Percentiles rank a stretch among this genome's conserved stretches.
Evolutionary conservation across 2,113 vertebrate species (phyloP).

Genomic region (Sinocyclocheilus anshuiensis): DNA sequence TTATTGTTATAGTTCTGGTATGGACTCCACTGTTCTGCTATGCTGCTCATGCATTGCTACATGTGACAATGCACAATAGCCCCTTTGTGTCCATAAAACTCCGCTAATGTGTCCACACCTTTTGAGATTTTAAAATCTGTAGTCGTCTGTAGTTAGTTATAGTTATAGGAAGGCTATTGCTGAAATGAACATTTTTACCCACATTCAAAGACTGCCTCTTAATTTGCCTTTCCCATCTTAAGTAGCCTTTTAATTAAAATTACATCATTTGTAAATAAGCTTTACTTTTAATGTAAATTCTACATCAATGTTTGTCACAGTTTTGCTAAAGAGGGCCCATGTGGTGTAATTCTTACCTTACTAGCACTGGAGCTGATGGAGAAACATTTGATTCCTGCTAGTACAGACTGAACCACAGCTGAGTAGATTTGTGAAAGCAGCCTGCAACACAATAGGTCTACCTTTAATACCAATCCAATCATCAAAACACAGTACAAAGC

Average conservation of each 20-base stretch:
- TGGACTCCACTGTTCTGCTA: no score
- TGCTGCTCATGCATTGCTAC: no score
- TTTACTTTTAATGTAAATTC: not conserved
- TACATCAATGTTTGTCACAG: not conserved
- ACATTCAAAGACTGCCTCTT: not conserved
- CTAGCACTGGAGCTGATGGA: conserved; percentile 81
- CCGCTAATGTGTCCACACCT: not conserved
- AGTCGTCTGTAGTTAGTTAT: not conserved
- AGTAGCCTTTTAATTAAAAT: not conserved
- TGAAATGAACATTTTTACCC: not conserved
- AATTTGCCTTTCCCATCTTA: not conserved
- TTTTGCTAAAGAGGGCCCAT: not conserved
- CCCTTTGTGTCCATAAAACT: not conserved
- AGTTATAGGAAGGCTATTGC: not conserved
- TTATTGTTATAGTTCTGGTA: not conserved
- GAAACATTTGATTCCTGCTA: conserved; percentile 90
- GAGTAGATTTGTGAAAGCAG: conserved; percentile 91
- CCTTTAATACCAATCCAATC: not conserved
- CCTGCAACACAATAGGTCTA: conserved; percentile 58
- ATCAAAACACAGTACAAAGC: not conserved
- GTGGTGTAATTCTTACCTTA: conserved; percentile 76
- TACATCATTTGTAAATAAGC: not conserved
- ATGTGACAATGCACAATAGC: not conserved
- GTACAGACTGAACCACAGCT: conserved; percentile 87
- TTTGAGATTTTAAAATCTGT: not conserved